These are phyloP conservation scores for Zosterops borbonicus DNA, from an alignment of 2,113 vertebrate species.

Conservation along the genomic window DNA sequence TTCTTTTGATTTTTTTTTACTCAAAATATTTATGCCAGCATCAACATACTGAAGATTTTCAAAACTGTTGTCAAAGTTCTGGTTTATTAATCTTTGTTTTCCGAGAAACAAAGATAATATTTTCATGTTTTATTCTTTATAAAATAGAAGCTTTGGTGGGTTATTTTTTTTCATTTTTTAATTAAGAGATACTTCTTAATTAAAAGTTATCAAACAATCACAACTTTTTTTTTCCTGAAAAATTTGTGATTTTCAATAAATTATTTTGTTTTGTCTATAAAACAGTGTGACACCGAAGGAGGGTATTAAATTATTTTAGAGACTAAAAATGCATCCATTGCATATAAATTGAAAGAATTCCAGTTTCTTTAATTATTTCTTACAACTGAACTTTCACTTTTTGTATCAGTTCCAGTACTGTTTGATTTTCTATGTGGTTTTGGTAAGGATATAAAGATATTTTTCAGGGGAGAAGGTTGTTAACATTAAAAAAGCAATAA, in stretches of 20 bases:
- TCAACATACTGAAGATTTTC: not conserved
- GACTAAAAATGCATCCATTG: not conserved
- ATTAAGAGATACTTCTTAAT: not conserved
- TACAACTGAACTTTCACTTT: not conserved
- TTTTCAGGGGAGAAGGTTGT: not conserved
- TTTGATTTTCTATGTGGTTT: not conserved
- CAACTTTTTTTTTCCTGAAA: not conserved
- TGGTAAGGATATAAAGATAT: not conserved
- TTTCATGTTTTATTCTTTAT: not conserved
- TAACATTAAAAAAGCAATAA: not conserved
- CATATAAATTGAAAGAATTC: not conserved
- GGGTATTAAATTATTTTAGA: not conserved
- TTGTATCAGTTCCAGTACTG: not conserved
- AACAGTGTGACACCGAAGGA: not conserved
- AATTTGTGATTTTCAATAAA: not conserved
- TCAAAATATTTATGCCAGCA: not conserved
- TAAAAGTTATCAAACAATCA: not conserved
- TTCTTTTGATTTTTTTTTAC: not conserved
- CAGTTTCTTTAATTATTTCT: not conserved
- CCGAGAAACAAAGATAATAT: not conserved
- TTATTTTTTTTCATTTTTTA: not conserved
- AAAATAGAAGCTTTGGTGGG: not conserved
- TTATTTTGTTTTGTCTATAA: not conserved
- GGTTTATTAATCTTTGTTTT: not conserved
- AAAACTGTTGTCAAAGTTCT: not conserved